These are phyloP conservation scores for Pollenia amentaria DNA, from an alignment of 2,888 invertebrate species.

Conservation along the genomic window DNA sequence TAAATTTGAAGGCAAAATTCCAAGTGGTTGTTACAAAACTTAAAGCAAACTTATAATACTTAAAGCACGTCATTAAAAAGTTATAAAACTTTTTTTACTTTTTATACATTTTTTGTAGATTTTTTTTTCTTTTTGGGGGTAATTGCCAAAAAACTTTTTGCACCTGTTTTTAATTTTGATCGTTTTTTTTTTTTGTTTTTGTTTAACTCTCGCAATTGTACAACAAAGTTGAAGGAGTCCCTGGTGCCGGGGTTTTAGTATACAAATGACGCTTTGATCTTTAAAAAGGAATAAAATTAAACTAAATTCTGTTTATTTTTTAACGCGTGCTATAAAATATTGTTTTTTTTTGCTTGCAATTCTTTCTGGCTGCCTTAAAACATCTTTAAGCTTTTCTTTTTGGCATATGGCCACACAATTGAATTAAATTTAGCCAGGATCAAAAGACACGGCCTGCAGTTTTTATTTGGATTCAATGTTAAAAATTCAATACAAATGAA, in stretches of 20 bases:
- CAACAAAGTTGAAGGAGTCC: conserved; percentile 67
- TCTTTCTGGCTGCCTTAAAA: conserved; percentile 34
- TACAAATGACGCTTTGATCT: conserved; percentile 64
- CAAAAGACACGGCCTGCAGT: conserved; percentile 17
- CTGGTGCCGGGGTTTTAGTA: conserved; percentile 7
- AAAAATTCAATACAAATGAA: too few species aligned
- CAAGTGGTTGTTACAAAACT: conserved; percentile 15
- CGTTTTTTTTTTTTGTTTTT: conserved; percentile 53
- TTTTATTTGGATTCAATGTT: background rate
- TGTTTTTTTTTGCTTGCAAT: background rate
- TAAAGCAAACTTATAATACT: conserved; percentile 32
- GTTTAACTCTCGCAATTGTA: conserved; percentile 6
- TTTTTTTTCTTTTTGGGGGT: conserved; percentile 45
- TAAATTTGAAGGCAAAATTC: too few species aligned
- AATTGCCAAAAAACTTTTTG: conserved; percentile 71
- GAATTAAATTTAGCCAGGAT: conserved; percentile 45
- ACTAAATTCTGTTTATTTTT: conserved; percentile 60
- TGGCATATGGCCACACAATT: conserved; percentile 63
- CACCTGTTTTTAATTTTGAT: conserved; percentile 74
- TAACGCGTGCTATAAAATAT: conserved; percentile 70
- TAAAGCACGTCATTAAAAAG: conserved; percentile 39
- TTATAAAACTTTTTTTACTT: conserved; percentile 67
- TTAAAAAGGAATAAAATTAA: conserved; percentile 20
- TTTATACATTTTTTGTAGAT: conserved; percentile 31
- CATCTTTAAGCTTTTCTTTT: conserved; percentile 56